phyloP scores from a whole-genome alignment of 2,888 invertebrate genomes.

The Netelia melanura region DNA sequence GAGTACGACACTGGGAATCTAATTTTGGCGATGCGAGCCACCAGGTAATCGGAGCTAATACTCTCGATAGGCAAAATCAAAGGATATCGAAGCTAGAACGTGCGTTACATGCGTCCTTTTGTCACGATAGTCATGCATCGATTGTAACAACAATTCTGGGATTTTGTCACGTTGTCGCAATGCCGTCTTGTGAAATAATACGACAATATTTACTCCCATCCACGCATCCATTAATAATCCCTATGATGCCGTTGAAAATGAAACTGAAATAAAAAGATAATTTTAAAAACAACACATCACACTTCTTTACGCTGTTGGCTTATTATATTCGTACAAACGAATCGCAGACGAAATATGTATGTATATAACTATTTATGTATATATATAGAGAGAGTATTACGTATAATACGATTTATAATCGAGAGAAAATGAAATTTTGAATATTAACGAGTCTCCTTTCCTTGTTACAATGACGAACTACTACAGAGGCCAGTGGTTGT shows the following conservation, averaged over 20 bases:
- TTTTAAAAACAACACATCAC: slow-evolving; percentile 22
- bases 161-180: slow-evolving; percentile 22
- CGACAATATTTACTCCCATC: background rate
- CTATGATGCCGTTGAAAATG: slow-evolving; percentile 4
- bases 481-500: slow-evolving; percentile 80
- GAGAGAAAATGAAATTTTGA: slow-evolving; percentile 46
- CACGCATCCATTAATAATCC: background rate
- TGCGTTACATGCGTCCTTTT: slow-evolving; percentile 51
- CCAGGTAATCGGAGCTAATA: background rate
- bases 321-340: slow-evolving; percentile 25
- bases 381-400: slow-evolving; percentile 5
- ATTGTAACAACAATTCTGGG: slow-evolving; percentile 26
- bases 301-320: slow-evolving; percentile 55
- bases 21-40: slow-evolving; percentile 3
- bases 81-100: slow-evolving; percentile 34
- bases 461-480: slow-evolving; percentile 70
- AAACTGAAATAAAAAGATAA: background rate
- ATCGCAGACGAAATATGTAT: slow-evolving; percentile 31
- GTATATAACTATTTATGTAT: slow-evolving; percentile 6
- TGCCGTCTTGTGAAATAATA: slow-evolving; percentile 27
- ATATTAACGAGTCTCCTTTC: slow-evolving; percentile 6
- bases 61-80: slow-evolving; percentile 23
- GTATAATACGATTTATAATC: background rate
- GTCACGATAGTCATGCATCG: slow-evolving; percentile 36
- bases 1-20: background rate